phyloP scores from a whole-genome alignment of 2,113 vertebrate species.

The Xiphophorus maculatus region DNA sequence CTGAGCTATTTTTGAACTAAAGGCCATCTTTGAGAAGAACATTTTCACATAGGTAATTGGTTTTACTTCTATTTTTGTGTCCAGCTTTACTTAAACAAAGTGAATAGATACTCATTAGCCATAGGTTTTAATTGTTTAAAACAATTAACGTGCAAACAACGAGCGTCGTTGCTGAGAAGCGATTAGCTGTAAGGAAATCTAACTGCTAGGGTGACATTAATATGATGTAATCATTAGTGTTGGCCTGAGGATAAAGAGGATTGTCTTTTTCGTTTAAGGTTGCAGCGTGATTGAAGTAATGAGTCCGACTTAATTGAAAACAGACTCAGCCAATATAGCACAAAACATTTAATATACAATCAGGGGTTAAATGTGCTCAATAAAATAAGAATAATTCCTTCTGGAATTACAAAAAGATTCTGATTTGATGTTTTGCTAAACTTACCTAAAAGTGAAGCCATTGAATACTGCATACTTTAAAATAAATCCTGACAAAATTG shows the following conservation, averaged over 20 bases:
- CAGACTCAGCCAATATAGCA: neutral
- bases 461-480: neutral
- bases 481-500: neutral
- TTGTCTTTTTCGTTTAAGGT: neutral
- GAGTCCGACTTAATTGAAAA: neutral
- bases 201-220: constrained; percentile 1
- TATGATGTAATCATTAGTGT: constrained; percentile 9
- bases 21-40: neutral
- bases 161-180: neutral
- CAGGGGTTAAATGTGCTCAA: neutral
- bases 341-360: constrained; percentile 12
- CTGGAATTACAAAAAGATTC: neutral
- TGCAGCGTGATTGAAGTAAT: neutral
- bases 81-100: neutral
- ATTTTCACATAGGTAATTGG: neutral
- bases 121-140: neutral
- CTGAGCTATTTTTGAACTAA: neutral
- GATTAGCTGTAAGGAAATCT: constrained; percentile 10
- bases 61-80: neutral
- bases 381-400: neutral
- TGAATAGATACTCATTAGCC: neutral
- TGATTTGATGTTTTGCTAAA: neutral
- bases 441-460: neutral
- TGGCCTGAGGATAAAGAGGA: neutral
- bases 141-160: too few species aligned